Conservation (phyloP, 2,888 invertebrate genomes). For the Trilocha varians region DNA sequence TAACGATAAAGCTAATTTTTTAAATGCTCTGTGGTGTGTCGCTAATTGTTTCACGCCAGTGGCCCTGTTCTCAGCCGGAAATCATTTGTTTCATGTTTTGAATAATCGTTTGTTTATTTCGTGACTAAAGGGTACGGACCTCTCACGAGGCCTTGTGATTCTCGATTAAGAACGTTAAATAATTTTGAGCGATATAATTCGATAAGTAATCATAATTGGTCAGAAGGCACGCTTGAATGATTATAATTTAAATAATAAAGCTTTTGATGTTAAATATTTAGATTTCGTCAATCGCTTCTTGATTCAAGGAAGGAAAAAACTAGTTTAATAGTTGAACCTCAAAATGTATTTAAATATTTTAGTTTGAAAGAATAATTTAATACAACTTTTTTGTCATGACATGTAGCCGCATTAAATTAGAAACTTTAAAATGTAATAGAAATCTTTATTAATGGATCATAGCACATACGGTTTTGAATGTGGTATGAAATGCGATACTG, state of each 20-base stretch:
- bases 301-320: too few species aligned
- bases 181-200: not conserved
- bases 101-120: constrained; percentile 46
- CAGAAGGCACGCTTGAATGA: not conserved
- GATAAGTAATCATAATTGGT: not conserved
- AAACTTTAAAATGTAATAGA: constrained; percentile 13
- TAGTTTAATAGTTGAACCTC: too few species aligned
- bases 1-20: not conserved
- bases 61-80: constrained; percentile 46
- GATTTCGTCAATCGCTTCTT: too few species aligned
- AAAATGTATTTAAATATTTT: too few species aligned
- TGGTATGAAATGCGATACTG: constrained; percentile 55
- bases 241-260: too few species aligned
- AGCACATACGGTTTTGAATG: constrained; percentile 32
- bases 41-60: constrained; percentile 51
- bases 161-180: constrained; percentile 5
- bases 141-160: constrained; percentile 27
- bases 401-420: too few species aligned
- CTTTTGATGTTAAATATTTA: too few species aligned
- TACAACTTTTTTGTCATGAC: too few species aligned
- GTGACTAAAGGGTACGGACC: constrained; percentile 48
- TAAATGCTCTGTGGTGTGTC: constrained; percentile 2
- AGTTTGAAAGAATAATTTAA: too few species aligned
- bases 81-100: constrained; percentile 58
- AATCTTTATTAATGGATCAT: constrained; percentile 23